Base-by-base conservation (phyloP, 2,888 invertebrate species). In the Gymnoscelis rufifasciata region DNA sequence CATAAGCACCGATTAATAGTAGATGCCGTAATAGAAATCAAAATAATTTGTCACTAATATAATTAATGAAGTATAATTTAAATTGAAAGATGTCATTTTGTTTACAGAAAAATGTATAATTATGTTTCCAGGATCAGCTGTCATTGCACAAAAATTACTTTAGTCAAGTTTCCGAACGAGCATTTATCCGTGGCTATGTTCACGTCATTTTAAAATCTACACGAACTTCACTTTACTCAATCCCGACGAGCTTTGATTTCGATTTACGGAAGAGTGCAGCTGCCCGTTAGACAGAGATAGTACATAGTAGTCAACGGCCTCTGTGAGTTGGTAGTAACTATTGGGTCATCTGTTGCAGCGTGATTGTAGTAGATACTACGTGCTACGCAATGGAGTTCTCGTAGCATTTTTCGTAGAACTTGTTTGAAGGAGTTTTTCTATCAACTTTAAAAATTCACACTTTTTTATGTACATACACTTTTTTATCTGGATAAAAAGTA, bases 211-310 rank as follows among this genome's bases (percentile, higher is more conserved):
- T 50, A 58, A 51, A n/a, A 54, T 65, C 47, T 64, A 66, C 56
- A 52, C 65, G 59, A 84, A 78, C 82, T 84, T 88, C 87, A 82
- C 60, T 42, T 51, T 66, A 68, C 66, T 83, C 66, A 78, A 78
- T 80, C 78, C 75, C 83, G 79, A 83, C 79, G 87, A 87, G 88
- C 86, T 86, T 88, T 86, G 87, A 88, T 87, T 88, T 88, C 88
- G 87, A 88, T 88, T 88, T 82, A 87, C 71, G 78, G 86, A 87
- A 83, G 84, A 87, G 88, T 83, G 62, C 72, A 66, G 83, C 72
- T 66, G 67, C 59, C 70, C 54, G 79, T 59, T 68, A 58, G 72
- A 83, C 71, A 73, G 71, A 62, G 83, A 79, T 55, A 62, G 65
- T 56, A 44, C 58, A 13, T 76, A 73, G 72, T 83, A 81, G 87